phyloP scores from a whole-genome alignment of 2,888 invertebrate genomes.

The Nemurella pictetii region DNA sequence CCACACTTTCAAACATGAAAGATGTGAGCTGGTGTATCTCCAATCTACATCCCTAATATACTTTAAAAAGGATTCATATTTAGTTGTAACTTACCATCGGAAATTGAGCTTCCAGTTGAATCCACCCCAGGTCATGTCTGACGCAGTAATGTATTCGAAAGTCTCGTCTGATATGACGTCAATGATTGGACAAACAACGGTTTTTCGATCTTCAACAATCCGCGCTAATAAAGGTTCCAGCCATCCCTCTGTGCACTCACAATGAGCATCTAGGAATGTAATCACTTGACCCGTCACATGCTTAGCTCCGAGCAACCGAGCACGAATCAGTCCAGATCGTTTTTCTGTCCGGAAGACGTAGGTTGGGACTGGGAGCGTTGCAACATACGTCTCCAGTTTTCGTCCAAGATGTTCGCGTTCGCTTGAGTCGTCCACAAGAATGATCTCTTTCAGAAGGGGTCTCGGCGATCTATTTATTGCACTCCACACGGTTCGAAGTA shows the following conservation, averaged over 20 bases:
- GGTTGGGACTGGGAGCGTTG: conserved; percentile 82
- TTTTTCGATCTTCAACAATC: conserved; percentile 88
- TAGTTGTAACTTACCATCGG: conserved; percentile 73
- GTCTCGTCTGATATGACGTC: conserved; percentile 99
- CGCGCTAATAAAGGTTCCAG: conserved; percentile 90
- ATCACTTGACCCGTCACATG: conserved; percentile 90
- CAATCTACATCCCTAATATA: neutral
- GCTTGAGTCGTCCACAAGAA: conserved; percentile 88
- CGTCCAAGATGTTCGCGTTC: conserved; percentile 86
- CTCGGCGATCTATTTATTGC: conserved; percentile 86
- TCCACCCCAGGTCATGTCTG: conserved; percentile 99
- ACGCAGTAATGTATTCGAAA: conserved; percentile 98
- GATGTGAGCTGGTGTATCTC: neutral
- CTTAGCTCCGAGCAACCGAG: conserved; percentile 90
- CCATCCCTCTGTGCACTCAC: conserved; percentile 99
- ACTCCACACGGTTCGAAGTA: conserved; percentile 92
- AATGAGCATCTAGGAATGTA: conserved; percentile 97
- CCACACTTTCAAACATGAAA: too few species aligned
- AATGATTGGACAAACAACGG: conserved; percentile 97
- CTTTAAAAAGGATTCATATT: too few species aligned
- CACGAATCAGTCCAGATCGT: conserved; percentile 94
- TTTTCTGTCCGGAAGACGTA: conserved; percentile 87
- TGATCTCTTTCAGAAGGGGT: conserved; percentile 76
- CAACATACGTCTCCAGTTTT: conserved; percentile 87
- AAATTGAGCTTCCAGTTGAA: conserved; percentile 99